Percentiles rank a stretch among this genome's conserved stretches.
These are phyloP conservation scores for Montipora capitata DNA, from an alignment of 92 coral and sea anemone genomes.

Conservation along the genomic window DNA sequence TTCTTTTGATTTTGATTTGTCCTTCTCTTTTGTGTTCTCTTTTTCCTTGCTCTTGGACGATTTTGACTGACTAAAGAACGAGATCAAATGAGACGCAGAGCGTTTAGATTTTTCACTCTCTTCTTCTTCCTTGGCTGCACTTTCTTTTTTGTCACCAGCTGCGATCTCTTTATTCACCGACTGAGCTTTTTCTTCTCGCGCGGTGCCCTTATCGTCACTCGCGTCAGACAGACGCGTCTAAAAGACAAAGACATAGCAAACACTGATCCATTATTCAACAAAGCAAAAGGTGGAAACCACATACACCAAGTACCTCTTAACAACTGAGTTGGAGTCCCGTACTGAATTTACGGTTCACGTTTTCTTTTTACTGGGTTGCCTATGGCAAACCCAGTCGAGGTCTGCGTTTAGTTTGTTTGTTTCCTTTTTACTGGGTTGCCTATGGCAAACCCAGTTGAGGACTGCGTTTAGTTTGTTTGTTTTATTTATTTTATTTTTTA, in stretches of 20 bases:
- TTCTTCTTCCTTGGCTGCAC: constrained; percentile 23
- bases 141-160: constrained; percentile 23
- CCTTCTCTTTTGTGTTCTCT: constrained; percentile 42
- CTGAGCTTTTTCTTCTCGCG: neutral
- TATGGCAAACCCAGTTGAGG: too few relatives aligned
- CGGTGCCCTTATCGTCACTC: neutral
- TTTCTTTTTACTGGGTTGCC: too few relatives aligned
- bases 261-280: too few relatives aligned
- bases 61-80: constrained; percentile 74
- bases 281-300: too few relatives aligned
- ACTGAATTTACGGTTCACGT: too few relatives aligned
- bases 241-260: neutral
- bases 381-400: too few relatives aligned
- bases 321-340: too few relatives aligned
- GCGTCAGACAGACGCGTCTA: constrained; percentile 34
- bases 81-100: constrained; percentile 70
- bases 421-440: too few relatives aligned
- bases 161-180: constrained; percentile 20
- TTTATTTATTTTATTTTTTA: too few relatives aligned
- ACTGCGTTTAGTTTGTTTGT: too few relatives aligned
- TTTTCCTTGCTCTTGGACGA: constrained; percentile 40
- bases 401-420: too few relatives aligned
- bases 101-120: constrained; percentile 49
- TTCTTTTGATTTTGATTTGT: constrained; percentile 37
- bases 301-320: too few relatives aligned